A percentile compares a stretch with the other conserved stretches of the same genome.
Conservation (phyloP, 2,888 invertebrate species). For the Vanessa cardui region DNA sequence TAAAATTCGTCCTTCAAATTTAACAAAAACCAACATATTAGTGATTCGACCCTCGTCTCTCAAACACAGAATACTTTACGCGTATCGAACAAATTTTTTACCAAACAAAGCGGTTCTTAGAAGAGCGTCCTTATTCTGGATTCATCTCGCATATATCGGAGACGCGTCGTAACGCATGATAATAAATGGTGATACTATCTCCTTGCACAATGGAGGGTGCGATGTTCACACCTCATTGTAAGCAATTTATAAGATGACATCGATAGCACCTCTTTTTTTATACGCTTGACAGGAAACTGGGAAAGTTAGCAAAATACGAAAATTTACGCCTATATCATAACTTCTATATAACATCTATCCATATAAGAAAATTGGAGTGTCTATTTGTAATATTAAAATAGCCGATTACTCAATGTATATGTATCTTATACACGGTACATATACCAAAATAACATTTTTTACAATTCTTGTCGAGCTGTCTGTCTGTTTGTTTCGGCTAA, state of each 20-base stretch:
- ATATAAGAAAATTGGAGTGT: too few relatives aligned
- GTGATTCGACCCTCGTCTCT: conserved; percentile 50
- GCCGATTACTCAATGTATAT: too few relatives aligned
- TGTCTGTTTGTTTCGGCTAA: too few relatives aligned
- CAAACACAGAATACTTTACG: conserved; percentile 58
- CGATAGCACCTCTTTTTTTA: conserved; percentile 22
- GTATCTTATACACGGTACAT: too few relatives aligned
- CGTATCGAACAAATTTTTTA: conserved; percentile 62
- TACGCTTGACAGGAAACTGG: conserved; percentile 24
- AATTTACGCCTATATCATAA: background rate
- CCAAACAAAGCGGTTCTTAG: conserved; percentile 47
- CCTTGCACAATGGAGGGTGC: conserved; percentile 39
- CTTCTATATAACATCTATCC: too few relatives aligned
- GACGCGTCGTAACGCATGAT: conserved; percentile 52
- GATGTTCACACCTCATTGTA: conserved; percentile 46
- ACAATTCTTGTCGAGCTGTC: too few relatives aligned
- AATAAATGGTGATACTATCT: conserved; percentile 46
- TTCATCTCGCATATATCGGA: conserved; percentile 57
- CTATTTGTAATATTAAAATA: too few relatives aligned
- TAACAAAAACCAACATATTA: conserved; percentile 35
- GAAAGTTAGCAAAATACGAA: background rate
- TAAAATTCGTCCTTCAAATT: conserved; percentile 12
- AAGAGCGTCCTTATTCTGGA: conserved; percentile 60
- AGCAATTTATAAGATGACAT: conserved; percentile 36
- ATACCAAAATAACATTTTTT: too few relatives aligned